phyloP scores from a whole-genome alignment of 1,140 invertebrate species.

The Aphelenchoides besseyi region DNA sequence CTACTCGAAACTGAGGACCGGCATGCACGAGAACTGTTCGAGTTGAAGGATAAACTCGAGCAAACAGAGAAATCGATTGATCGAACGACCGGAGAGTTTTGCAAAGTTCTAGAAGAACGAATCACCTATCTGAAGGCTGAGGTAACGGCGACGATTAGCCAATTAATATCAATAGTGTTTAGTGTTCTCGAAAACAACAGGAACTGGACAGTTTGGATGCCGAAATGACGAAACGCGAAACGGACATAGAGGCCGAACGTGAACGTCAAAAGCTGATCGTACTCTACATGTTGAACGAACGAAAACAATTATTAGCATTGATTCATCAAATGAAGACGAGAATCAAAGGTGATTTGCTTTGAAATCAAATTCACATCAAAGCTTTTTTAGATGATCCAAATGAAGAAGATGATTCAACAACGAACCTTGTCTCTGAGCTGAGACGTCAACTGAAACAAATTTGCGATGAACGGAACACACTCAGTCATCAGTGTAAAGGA shows the following conservation, averaged over 20 bases:
- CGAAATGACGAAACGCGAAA: conserved; percentile 5
- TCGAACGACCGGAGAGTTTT: background rate
- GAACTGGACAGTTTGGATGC: conserved; percentile 5
- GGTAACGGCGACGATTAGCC: background rate
- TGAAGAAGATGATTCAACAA: background rate
- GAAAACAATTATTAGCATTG: background rate
- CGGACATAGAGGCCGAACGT: conserved; percentile 3
- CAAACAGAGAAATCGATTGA: background rate
- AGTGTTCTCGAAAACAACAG: conserved; percentile 8
- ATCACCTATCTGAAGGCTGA: background rate
- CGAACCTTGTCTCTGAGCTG: background rate
- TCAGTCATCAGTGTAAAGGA: conserved; percentile 2
- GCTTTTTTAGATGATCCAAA: background rate
- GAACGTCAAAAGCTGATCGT: conserved; percentile 12
- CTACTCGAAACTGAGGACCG: background rate
- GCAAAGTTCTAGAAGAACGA: background rate
- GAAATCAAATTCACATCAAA: background rate
- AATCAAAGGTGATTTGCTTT: conserved; percentile 7
- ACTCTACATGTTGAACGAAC: conserved; percentile 3
- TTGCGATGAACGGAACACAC: conserved; percentile 6
- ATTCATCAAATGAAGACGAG: conserved; percentile 5
- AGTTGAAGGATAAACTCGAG: background rate
- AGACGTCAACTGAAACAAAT: background rate
- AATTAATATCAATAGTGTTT: background rate
- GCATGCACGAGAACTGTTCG: conserved; percentile 7